phyloP scores from a whole-genome alignment of 2,797 vertebrate genomes.

The Octomys mimax region DNA sequence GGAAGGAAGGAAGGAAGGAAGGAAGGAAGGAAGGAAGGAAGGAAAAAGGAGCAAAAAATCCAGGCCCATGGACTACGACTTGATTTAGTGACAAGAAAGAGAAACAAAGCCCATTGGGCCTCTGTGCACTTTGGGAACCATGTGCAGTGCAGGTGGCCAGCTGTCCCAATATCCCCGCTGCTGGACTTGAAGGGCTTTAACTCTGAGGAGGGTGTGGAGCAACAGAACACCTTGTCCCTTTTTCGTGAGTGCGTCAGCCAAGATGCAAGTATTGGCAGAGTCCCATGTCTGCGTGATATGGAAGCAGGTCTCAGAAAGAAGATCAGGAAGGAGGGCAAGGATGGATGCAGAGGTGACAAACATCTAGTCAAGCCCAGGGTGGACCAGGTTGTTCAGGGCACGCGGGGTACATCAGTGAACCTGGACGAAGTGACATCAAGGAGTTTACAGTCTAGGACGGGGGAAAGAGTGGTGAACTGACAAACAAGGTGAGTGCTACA shows the following conservation, averaged over 20 bases:
- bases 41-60: background rate
- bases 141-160: background rate
- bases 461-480: background rate
- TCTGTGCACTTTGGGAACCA: background rate
- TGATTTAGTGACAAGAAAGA: background rate
- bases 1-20: too few species aligned
- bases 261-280: background rate
- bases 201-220: background rate
- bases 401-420: background rate
- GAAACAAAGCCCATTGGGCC: background rate
- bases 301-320: background rate
- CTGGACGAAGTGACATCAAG: background rate
- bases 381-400: background rate
- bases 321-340: background rate
- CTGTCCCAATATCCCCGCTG: background rate
- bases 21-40: too few species aligned
- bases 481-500: background rate
- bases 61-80: background rate
- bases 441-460: background rate
- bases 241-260: background rate
- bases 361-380: background rate
- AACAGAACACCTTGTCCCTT: background rate
- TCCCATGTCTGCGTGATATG: background rate
- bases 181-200: background rate
- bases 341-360: background rate